These are phyloP conservation scores for Sphyrna mokarran DNA, from an alignment of 2,113 vertebrate genomes.

Conservation along the genomic window DNA sequence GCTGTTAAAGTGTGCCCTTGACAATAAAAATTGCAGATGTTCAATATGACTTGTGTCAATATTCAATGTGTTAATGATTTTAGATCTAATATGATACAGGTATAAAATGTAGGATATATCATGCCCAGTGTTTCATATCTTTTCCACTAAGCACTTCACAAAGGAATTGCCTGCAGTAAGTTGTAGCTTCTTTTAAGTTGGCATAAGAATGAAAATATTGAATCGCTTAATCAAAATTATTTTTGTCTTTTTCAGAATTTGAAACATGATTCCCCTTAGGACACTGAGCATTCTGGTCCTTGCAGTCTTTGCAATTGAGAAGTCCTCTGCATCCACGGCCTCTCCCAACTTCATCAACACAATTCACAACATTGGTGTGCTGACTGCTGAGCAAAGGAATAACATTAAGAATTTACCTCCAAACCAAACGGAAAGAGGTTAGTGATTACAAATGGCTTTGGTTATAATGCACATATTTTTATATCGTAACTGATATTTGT, in stretches of 20 bases:
- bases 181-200: neutral
- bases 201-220: neutral
- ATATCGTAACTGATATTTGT: neutral
- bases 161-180: neutral
- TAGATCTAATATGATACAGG: neutral
- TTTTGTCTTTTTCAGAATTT: neutral
- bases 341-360: too few species aligned
- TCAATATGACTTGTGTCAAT: constrained; percentile 11
- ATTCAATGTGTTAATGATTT: constrained; percentile 18
- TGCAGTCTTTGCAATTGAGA: neutral
- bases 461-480: neutral
- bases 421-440: neutral
- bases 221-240: neutral
- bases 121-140: neutral
- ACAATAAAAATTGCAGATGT: neutral
- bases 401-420: neutral
- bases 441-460: neutral
- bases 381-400: neutral
- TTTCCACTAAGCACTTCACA: neutral
- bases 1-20: neutral
- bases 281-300: neutral
- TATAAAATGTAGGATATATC: neutral
- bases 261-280: neutral
- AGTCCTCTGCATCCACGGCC: neutral
- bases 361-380: neutral